A percentile compares a stretch with the other conserved stretches of the same genome.
Evolutionary conservation across 2,888 invertebrate genomes (phyloP).

Genomic region (Pristionchus arcanus): DNA sequence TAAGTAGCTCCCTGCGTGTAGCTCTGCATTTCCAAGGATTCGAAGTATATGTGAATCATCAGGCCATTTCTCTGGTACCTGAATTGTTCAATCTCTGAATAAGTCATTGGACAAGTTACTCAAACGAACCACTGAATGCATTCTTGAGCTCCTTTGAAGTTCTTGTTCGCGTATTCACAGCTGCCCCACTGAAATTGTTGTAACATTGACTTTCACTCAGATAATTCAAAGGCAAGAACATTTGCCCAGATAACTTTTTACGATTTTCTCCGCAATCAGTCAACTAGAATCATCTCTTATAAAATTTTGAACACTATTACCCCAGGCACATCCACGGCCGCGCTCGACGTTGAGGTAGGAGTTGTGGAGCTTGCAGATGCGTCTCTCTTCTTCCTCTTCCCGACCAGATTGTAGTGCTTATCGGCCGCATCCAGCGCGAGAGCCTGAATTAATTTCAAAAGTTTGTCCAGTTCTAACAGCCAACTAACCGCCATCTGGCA

Average conservation of each 20-base stretch:
- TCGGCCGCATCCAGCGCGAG: background rate
- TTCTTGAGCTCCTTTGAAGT: background rate
- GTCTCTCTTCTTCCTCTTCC: background rate
- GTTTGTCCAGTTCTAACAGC: no score
- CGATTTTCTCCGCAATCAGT: no score
- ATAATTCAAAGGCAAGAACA: background rate
- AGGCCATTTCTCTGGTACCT: constrained; percentile 42
- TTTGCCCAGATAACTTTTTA: no score
- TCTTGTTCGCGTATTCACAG: constrained; percentile 34
- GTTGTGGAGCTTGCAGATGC: background rate
- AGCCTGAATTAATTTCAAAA: background rate
- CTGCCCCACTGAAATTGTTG: background rate
- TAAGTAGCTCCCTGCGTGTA: constrained; percentile 36
- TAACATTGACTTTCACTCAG: background rate
- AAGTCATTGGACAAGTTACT: no score
- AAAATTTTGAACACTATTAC: background rate
- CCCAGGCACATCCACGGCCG: background rate
- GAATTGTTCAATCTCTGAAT: background rate
- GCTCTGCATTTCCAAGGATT: background rate
- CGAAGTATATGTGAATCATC: constrained; percentile 19
- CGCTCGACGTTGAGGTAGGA: background rate
- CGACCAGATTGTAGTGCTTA: background rate
- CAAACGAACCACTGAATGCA: background rate
- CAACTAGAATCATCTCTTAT: no score
- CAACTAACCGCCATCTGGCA: background rate